These are phyloP conservation scores for Cephalopholis sonnerati DNA, from an alignment of 2,113 vertebrate genomes.

Conservation along the genomic window DNA sequence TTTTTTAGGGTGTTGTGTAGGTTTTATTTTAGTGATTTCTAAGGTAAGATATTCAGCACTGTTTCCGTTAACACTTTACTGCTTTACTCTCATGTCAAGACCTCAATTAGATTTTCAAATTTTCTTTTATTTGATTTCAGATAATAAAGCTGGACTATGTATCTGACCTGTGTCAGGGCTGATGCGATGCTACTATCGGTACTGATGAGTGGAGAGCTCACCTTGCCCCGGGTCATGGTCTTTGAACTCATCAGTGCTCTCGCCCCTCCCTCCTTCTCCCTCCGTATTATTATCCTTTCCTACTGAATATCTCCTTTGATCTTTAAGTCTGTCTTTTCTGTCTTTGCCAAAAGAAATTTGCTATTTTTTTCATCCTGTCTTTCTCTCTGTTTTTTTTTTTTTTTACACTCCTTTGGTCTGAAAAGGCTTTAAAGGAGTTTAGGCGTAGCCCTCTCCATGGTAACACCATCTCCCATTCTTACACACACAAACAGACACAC, in stretches of 20 bases:
- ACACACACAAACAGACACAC: slow-evolving; percentile 11
- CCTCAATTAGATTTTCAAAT: not conserved
- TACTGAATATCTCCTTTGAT: slow-evolving; percentile 3
- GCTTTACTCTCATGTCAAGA: not conserved
- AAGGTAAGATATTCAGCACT: not conserved
- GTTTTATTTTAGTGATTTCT: not conserved
- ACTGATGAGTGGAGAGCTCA: not conserved
- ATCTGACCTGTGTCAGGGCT: not conserved
- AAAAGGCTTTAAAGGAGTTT: slow-evolving; percentile 59
- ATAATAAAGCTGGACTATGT: not conserved
- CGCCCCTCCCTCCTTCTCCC: not conserved
- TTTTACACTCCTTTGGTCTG: slow-evolving; percentile 25
- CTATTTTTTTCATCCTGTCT: not conserved
- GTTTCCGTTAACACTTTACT: not conserved
- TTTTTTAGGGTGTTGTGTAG: not conserved
- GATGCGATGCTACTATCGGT: not conserved
- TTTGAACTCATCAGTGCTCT: slow-evolving; percentile 24
- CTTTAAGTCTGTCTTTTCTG: not conserved
- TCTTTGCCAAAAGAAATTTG: not conserved
- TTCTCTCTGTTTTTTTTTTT: slow-evolving; percentile 32
- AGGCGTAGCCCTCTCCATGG: slow-evolving; percentile 77
- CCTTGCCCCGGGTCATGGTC: not conserved
- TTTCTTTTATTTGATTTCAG: not conserved
- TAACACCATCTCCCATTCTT: slow-evolving; percentile 70
- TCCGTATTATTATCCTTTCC: slow-evolving; percentile 17